phyloP scores from a whole-genome alignment of 2,888 invertebrate species.

The Cataglyphis altisquamis region DNA sequence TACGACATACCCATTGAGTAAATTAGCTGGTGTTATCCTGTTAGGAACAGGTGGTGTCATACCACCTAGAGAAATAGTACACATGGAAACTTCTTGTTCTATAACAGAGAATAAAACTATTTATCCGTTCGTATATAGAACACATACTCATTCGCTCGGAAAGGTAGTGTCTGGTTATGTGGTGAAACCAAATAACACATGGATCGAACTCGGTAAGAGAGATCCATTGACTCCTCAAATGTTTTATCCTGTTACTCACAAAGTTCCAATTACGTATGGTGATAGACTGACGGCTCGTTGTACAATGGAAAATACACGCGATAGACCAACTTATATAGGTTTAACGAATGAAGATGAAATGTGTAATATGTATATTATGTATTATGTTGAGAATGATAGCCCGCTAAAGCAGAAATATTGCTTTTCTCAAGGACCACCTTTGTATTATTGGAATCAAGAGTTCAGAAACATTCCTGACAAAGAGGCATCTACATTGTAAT shows the following conservation, averaged over 20 bases:
- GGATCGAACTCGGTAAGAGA: slow-evolving; percentile 94
- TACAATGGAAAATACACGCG: slow-evolving; percentile 93
- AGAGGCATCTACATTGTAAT: slow-evolving; percentile 89
- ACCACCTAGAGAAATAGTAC: slow-evolving; percentile 90
- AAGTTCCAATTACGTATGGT: slow-evolving; percentile 85
- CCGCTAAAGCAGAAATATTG: slow-evolving; percentile 94
- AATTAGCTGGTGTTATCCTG: slow-evolving; percentile 96
- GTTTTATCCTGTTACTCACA: slow-evolving; percentile 92
- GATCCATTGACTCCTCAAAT: slow-evolving; percentile 96
- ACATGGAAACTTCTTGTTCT: slow-evolving; percentile 97
- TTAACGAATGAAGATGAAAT: slow-evolving; percentile 96
- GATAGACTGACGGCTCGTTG: slow-evolving; percentile 96
- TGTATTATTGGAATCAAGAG: slow-evolving; percentile 92
- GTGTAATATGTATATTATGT: slow-evolving; percentile 98
- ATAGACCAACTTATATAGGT: slow-evolving; percentile 90
- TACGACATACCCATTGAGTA: slow-evolving; percentile 92
- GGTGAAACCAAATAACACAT: slow-evolving; percentile 89
- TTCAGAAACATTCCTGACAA: slow-evolving; percentile 92
- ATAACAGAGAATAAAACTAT: slow-evolving; percentile 93
- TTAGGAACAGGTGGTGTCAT: slow-evolving; percentile 95
- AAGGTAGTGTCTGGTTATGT: slow-evolving; percentile 94
- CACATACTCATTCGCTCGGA: slow-evolving; percentile 97
- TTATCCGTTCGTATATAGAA: slow-evolving; percentile 98
- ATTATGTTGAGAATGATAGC: slow-evolving; percentile 93
- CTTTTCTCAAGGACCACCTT: slow-evolving; percentile 94